Evolutionary conservation across 2,113 vertebrate species (phyloP).

Genomic region (Coturnix japonica): DNA sequence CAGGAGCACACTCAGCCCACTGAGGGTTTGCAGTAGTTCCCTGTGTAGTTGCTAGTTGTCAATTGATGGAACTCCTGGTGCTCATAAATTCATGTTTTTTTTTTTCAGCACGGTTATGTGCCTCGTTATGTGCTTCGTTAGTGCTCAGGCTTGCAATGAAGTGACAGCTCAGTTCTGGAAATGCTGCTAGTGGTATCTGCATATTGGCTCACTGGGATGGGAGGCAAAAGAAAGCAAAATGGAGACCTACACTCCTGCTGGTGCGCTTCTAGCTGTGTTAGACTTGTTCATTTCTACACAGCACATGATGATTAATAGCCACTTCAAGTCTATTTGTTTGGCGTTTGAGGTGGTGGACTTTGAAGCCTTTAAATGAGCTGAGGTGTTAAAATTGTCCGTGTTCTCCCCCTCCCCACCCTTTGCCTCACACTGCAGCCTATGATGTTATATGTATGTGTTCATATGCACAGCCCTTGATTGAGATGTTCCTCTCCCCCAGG

Average conservation of each 20-base stretch:
- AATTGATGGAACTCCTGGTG: background rate
- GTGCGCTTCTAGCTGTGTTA: background rate
- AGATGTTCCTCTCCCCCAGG: constrained; percentile 54
- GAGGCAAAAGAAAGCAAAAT: background rate
- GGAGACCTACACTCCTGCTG: background rate
- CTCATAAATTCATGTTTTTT: background rate
- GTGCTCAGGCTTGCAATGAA: background rate
- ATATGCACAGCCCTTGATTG: background rate
- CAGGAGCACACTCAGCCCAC: background rate
- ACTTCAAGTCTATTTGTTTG: background rate
- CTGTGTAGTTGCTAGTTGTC: background rate
- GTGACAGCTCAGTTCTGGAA: background rate
- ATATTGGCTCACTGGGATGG: background rate
- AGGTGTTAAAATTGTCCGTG: background rate
- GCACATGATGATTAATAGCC: background rate
- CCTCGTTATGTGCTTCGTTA: background rate
- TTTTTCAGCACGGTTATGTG: background rate
- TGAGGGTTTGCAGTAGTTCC: background rate
- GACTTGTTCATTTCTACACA: too few species aligned
- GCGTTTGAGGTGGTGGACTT: background rate
- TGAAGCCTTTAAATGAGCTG: background rate
- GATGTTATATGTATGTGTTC: rapidly evolving
- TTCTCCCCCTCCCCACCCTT: background rate
- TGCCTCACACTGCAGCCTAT: background rate
- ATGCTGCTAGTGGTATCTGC: background rate